These are phyloP conservation scores for Nomada fucata DNA, from an alignment of 2,888 invertebrate genomes.

Conservation along the genomic window DNA sequence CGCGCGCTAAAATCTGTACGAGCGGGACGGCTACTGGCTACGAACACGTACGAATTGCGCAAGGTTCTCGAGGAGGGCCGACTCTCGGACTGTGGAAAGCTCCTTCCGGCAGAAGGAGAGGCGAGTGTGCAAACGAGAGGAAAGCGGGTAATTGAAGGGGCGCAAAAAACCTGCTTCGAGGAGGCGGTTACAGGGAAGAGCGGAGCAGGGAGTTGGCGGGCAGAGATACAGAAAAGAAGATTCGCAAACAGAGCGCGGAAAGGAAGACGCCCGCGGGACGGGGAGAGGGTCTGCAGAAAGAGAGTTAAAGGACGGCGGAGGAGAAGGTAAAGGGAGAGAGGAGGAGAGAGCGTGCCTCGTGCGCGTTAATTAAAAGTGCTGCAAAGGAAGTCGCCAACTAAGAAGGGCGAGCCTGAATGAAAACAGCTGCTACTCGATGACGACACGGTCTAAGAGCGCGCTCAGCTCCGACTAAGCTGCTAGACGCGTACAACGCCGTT, in stretches of 20 bases:
- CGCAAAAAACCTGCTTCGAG: not conserved
- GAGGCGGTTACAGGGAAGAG: not conserved
- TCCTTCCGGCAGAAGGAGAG: not conserved
- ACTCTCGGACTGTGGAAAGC: not conserved
- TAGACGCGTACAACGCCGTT: slow-evolving; percentile 39
- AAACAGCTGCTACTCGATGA: slow-evolving; percentile 82
- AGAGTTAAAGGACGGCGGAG: not conserved
- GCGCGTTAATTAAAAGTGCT: slow-evolving; percentile 71
- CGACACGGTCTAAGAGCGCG: slow-evolving; percentile 76
- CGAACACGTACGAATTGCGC: not conserved
- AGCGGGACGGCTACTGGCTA: no score
- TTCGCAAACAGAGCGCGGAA: slow-evolving; percentile 10
- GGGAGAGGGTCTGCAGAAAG: not conserved
- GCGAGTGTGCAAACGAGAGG: not conserved
- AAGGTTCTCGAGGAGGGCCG: not conserved
- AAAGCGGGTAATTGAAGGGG: not conserved
- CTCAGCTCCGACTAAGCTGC: slow-evolving; percentile 29
- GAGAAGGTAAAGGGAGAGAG: slow-evolving; percentile 8
- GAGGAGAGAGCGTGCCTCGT: slow-evolving; percentile 42
- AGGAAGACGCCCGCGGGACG: not conserved
- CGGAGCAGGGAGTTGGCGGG: not conserved
- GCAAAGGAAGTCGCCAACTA: slow-evolving; percentile 80
- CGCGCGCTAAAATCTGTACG: not conserved
- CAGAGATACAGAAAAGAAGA: not conserved
- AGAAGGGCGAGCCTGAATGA: slow-evolving; percentile 81